Base-by-base conservation (phyloP, 2,888 invertebrate genomes). In the Drosophila trichaetosa region DNA sequence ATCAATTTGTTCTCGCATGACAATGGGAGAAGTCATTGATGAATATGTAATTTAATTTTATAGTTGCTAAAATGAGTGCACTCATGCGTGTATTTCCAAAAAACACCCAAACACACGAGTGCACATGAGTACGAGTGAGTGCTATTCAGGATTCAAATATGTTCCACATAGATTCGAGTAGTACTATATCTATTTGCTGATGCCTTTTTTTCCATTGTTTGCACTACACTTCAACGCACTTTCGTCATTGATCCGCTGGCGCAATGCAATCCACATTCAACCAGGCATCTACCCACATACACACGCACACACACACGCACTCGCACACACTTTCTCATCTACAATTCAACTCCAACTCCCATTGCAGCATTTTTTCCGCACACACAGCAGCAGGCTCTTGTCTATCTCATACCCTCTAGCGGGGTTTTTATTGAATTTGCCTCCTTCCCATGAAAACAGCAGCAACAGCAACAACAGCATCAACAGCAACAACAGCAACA, bases 181-280 rank as follows among this genome's bases (percentile, higher is more conserved):
- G n/a, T 38, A 3, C 42, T 33, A 58, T 61, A 58, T 54, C 71
- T 83, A 90, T 86, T 88, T 90, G 87, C 90, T 69, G 74, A 61
- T 90, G 87, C 82, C 76, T 83, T 79, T 75, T 46, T 74, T 69
- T 69, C 87, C 87, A 87, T 87, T 87, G 90, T 88, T 87, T 90
- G 90, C 78, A 73, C 90, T 87, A 87, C 87, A 87, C 87, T 90
- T 87, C 85, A 90, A 90, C 89, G 87, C 90, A 87, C 87, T 90
- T 89, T 84, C 86, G 85, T 79, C 87, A 90, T 87, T 89, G 90
- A 90, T 87, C 87, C 79, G 76, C 40, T 60, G 65, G 48, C 60
- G 64, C 71, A 52, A 59, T 64, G 51, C 65, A 69, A 40, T 46
- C 33, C 62, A 40, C 75, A 58, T 24, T 54, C 59, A 46, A 51